These are phyloP conservation scores for Apotomis turbidana DNA, from an alignment of 2,888 invertebrate species.

Conservation along the genomic window DNA sequence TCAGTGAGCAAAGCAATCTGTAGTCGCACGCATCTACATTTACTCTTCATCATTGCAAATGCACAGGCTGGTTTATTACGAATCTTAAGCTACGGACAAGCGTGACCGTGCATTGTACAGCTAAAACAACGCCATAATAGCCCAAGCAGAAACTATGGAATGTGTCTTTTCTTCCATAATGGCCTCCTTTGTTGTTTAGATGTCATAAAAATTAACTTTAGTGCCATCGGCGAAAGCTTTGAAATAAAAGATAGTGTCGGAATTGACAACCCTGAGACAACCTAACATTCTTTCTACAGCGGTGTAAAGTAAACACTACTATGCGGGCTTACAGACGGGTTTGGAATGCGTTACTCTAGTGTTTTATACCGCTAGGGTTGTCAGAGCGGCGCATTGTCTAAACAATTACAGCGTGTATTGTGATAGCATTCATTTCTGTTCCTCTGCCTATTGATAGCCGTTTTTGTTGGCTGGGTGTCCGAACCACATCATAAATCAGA, in stretches of 20 bases:
- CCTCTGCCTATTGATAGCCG: constrained; percentile 77
- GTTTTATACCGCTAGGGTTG: constrained; percentile 49
- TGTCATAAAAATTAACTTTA: constrained; percentile 81
- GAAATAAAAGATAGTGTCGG: constrained; percentile 68
- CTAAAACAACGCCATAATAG: constrained; percentile 56
- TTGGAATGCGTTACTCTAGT: constrained; percentile 13
- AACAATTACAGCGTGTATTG: constrained; percentile 81
- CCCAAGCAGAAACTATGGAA: constrained; percentile 65
- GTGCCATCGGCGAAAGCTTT: constrained; percentile 76
- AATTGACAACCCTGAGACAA: constrained; percentile 30
- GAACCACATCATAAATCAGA: constrained; percentile 81
- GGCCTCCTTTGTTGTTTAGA: constrained; percentile 67
- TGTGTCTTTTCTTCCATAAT: constrained; percentile 72
- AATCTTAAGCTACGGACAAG: constrained; percentile 45
- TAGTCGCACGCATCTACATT: constrained; percentile 10
- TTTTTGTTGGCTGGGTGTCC: constrained; percentile 79
- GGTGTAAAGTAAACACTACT: constrained; percentile 43
- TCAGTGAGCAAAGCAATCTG: background rate
- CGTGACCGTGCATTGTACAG: constrained; percentile 59
- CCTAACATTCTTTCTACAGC: constrained; percentile 40
- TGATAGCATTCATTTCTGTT: constrained; percentile 79
- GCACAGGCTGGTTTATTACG: constrained; percentile 30
- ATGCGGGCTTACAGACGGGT: constrained; percentile 46
- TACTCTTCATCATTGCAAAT: constrained; percentile 16
- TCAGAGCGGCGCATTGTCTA: constrained; percentile 69